Conservation (phyloP, 1,140 invertebrate species). For the Rhysida immarginata region DNA sequence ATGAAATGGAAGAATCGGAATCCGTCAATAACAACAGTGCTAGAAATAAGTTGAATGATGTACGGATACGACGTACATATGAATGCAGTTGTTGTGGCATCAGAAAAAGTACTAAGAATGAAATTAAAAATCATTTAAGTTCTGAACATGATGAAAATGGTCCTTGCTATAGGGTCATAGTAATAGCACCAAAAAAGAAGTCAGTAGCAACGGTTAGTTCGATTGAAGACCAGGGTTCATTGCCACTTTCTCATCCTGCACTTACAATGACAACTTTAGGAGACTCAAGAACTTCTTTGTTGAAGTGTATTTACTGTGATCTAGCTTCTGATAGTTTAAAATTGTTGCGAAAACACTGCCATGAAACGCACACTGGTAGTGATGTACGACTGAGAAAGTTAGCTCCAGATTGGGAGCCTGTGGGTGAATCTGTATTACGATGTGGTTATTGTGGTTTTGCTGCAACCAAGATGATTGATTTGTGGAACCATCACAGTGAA, state of each 20-base stretch:
- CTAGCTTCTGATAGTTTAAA: conserved; percentile 1
- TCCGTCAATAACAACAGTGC: background rate
- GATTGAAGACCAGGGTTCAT: too few relatives aligned
- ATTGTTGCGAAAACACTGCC: conserved; percentile 1
- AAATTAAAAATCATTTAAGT: background rate
- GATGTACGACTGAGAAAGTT: background rate
- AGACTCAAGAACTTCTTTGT: background rate
- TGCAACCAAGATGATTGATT: background rate
- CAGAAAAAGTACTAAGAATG: background rate
- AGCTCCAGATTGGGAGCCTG: background rate
- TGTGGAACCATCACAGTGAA: conserved; percentile 2
- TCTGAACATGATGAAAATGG: background rate
- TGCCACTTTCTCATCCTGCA: background rate
- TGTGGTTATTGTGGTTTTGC: conserved; percentile 4
- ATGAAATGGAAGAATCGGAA: background rate
- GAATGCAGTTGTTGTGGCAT: background rate
- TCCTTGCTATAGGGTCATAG: background rate
- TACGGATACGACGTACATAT: background rate
- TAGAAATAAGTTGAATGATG: background rate
- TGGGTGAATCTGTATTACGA: background rate
- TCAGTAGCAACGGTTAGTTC: background rate
- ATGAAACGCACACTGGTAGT: background rate
- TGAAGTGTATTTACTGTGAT: conserved; percentile 7
- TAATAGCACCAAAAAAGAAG: background rate
- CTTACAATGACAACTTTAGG: background rate